Conservation (phyloP, 2,888 invertebrate genomes). For the Sphaerophoria rueppellii region DNA sequence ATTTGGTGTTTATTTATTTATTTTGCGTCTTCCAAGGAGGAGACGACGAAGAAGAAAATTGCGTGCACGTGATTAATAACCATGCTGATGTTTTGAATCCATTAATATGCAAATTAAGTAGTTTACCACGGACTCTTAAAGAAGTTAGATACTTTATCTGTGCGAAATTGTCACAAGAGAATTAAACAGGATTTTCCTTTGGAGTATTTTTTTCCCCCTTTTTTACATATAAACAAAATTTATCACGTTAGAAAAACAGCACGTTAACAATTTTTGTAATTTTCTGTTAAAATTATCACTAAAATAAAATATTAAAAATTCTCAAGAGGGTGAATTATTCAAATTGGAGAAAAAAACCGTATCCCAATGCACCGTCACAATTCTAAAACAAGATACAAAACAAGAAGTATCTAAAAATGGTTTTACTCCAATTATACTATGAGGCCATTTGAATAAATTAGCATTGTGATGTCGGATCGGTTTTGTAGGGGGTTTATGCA, state of each 20-base stretch:
- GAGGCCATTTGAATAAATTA: conserved; percentile 63
- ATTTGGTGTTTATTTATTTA: conserved; percentile 37
- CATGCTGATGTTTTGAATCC: conserved; percentile 67
- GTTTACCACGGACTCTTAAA: conserved; percentile 31
- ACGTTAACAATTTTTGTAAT: conserved; percentile 34
- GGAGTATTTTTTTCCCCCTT: conserved; percentile 1
- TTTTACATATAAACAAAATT: not conserved
- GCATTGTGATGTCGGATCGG: conserved; percentile 40
- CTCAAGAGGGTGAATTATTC: not conserved
- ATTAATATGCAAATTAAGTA: conserved; percentile 71
- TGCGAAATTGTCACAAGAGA: conserved; percentile 6
- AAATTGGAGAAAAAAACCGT: too few relatives aligned
- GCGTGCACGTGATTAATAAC: conserved; percentile 69
- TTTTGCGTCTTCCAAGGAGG: conserved; percentile 58
- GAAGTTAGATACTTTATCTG: conserved; percentile 12
- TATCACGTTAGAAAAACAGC: conserved; percentile 33
- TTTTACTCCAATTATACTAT: conserved; percentile 55
- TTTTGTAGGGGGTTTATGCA: not conserved
- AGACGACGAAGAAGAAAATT: conserved; percentile 52
- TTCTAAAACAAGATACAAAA: not conserved
- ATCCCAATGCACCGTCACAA: not conserved
- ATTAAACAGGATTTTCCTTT: conserved; percentile 63
- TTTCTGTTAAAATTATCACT: not conserved
- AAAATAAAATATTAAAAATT: not conserved
- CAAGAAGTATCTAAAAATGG: not conserved